Conservation (phyloP, 2,797 vertebrate genomes). For the Bothrops alternatus region DNA sequence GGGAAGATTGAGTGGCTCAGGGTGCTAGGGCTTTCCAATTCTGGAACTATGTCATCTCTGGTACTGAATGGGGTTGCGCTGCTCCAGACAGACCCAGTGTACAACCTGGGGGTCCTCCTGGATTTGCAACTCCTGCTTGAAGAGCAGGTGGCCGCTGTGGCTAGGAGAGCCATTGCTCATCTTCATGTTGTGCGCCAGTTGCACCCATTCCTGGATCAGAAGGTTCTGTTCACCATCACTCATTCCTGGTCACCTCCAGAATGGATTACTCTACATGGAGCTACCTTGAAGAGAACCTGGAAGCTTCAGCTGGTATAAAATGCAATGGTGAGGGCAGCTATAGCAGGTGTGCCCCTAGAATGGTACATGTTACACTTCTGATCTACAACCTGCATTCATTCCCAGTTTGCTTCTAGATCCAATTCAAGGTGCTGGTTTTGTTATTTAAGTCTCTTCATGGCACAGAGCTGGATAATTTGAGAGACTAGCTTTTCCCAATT, state of each 20-base stretch:
- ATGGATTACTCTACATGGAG: not conserved
- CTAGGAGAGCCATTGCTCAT: not conserved
- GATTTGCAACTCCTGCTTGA: not conserved
- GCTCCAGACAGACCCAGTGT: not conserved
- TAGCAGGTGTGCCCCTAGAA: not conserved
- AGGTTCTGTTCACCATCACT: not conserved
- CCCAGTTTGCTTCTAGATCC: not conserved
- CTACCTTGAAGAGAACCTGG: not conserved
- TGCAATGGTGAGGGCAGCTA: not conserved
- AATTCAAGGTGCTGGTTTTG: not conserved
- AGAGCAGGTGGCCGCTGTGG: not conserved
- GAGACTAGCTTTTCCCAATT: not conserved
- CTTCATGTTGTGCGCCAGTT: not conserved
- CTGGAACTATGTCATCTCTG: not conserved
- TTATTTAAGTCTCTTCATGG: not conserved
- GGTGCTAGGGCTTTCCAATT: not conserved
- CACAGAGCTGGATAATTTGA: not conserved
- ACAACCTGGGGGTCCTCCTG: not conserved
- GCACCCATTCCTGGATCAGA: not conserved
- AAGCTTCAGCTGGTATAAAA: not conserved
- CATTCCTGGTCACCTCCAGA: not conserved
- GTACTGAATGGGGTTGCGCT: not conserved
- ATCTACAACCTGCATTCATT: not conserved
- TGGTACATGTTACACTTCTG: not conserved
- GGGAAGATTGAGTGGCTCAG: not conserved